Evolutionary conservation across 1,140 invertebrate species (phyloP).

Genomic region (Drosophila willistoni): DNA sequence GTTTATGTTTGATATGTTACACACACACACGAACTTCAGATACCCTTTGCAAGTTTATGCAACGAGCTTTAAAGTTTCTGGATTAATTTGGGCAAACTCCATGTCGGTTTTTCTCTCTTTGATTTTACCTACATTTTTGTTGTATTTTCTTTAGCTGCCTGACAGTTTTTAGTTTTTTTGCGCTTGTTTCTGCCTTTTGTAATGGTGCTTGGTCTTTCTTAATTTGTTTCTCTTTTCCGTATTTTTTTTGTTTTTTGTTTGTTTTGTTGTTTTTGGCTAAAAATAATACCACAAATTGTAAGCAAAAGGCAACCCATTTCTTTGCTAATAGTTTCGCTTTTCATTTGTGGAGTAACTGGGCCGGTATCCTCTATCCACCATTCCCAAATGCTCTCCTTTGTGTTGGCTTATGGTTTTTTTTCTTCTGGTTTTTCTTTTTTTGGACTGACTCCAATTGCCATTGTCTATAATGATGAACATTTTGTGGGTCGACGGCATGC

Average conservation of each 20-base stretch:
- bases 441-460: conserved; percentile 31
- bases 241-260: conserved; percentile 28
- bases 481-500: conserved; percentile 47
- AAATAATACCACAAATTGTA: conserved; percentile 60
- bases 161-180: conserved; percentile 29
- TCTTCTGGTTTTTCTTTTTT: conserved; percentile 19
- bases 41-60: background rate
- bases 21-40: background rate
- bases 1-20: background rate
- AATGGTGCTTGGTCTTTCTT: conserved; percentile 19
- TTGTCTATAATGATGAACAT: conserved; percentile 36
- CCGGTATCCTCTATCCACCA: conserved; percentile 21
- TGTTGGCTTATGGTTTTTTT: background rate
- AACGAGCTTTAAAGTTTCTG: background rate
- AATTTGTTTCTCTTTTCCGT: conserved; percentile 28
- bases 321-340: conserved; percentile 73
- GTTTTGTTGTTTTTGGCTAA: conserved; percentile 44
- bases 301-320: conserved; percentile 36
- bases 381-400: conserved; percentile 18
- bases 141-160: conserved; percentile 11
- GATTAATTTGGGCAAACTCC: background rate
- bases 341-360: conserved; percentile 54
- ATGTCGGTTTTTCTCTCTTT: conserved; percentile 11
- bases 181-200: conserved; percentile 5
- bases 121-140: conserved; percentile 49